Conservation (phyloP, 2,113 vertebrate genomes). For the Murina feae region DNA sequence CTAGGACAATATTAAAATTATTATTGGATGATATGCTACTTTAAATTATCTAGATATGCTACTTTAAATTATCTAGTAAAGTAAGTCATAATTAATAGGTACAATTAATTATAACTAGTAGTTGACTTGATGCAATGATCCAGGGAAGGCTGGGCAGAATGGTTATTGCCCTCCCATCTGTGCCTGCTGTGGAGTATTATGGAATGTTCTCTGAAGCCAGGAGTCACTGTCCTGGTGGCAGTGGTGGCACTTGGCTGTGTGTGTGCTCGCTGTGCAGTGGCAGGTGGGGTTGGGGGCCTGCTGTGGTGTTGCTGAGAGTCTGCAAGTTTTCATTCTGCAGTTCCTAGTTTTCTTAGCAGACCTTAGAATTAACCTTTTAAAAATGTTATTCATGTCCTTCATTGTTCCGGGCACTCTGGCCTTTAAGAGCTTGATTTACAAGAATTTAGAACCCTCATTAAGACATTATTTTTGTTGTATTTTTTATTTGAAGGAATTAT, state of each 20-base stretch:
- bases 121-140: neutral
- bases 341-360: neutral
- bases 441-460: neutral
- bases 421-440: neutral
- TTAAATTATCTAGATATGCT: neutral
- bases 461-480: neutral
- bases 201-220: neutral
- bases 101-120: neutral
- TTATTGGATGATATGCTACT: neutral
- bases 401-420: neutral
- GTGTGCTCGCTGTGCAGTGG: rapidly evolving
- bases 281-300: neutral
- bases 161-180: neutral
- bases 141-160: neutral
- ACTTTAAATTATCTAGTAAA: neutral
- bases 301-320: neutral
- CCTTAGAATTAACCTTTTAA: neutral
- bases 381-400: neutral
- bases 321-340: neutral
- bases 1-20: neutral
- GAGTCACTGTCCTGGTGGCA: neutral
- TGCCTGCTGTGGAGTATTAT: neutral
- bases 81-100: neutral
- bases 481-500: neutral
- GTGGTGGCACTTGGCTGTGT: too few species aligned